Conservation (phyloP, 2,113 vertebrate species). For the Callaeas wilsoni region DNA sequence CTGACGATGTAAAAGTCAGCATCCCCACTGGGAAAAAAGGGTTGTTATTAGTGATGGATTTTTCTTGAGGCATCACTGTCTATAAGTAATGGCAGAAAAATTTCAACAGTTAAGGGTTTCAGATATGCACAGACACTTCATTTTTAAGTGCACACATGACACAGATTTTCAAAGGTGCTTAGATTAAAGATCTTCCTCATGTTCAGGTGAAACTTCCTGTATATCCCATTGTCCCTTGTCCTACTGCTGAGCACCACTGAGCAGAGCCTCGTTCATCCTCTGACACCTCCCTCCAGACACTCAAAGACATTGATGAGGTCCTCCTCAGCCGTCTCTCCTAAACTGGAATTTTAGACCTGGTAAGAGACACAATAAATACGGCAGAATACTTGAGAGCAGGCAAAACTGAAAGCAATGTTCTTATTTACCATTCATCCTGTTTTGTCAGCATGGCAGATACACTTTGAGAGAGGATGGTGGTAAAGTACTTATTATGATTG, state of each 20-base stretch:
- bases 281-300: neutral
- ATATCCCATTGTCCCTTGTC: neutral
- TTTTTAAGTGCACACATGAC: neutral
- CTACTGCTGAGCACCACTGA: neutral
- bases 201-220: neutral
- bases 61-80: neutral
- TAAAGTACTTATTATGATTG: neutral
- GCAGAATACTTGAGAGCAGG: neutral
- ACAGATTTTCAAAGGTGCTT: neutral
- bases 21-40: neutral
- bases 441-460: neutral
- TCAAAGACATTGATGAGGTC: neutral
- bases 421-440: neutral
- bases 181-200: neutral
- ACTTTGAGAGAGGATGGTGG: neutral
- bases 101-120: neutral
- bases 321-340: neutral
- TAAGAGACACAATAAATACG: neutral
- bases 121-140: neutral
- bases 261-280: neutral
- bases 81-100: neutral
- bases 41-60: neutral
- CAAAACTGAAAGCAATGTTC: neutral
- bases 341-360: neutral
- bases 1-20: neutral